These are phyloP conservation scores for Lonchura striata DNA, from an alignment of 2,113 vertebrate species.

Conservation along the genomic window DNA sequence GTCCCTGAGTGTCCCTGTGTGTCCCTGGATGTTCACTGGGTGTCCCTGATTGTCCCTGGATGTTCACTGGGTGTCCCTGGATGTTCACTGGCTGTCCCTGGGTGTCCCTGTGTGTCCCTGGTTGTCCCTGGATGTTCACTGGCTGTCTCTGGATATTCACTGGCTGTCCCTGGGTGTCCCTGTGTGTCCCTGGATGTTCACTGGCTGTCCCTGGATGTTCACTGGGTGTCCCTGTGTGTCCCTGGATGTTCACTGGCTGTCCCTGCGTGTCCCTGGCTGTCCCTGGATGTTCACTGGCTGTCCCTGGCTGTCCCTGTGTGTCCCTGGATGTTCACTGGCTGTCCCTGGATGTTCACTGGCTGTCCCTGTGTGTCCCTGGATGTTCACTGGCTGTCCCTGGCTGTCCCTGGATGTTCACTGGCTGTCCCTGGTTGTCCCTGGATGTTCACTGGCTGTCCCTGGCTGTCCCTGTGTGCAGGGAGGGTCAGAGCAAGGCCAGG, in stretches of 20 bases:
- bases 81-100: rapidly evolving
- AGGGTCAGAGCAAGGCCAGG: not conserved
- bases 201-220: rapidly evolving
- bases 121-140: rapidly evolving
- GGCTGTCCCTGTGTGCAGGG: not conserved
- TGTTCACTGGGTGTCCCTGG: rapidly evolving
- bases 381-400: rapidly evolving
- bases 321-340: rapidly evolving
- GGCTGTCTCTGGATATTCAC: too few relatives aligned
- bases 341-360: rapidly evolving
- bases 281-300: rapidly evolving
- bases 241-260: too few relatives aligned
- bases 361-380: rapidly evolving
- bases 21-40: rapidly evolving
- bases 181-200: not conserved
- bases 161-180: not conserved
- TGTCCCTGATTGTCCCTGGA: too few relatives aligned
- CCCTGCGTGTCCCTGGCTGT: not conserved
- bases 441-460: not conserved
- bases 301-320: rapidly evolving
- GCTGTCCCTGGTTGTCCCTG: rapidly evolving
- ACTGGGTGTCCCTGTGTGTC: rapidly evolving
- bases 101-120: too few relatives aligned
- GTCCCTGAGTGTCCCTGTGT: rapidly evolving
- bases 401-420: rapidly evolving